Evolutionary conservation across 2,113 vertebrate genomes (phyloP).

Genomic region (Prionailurus bengalensis): DNA sequence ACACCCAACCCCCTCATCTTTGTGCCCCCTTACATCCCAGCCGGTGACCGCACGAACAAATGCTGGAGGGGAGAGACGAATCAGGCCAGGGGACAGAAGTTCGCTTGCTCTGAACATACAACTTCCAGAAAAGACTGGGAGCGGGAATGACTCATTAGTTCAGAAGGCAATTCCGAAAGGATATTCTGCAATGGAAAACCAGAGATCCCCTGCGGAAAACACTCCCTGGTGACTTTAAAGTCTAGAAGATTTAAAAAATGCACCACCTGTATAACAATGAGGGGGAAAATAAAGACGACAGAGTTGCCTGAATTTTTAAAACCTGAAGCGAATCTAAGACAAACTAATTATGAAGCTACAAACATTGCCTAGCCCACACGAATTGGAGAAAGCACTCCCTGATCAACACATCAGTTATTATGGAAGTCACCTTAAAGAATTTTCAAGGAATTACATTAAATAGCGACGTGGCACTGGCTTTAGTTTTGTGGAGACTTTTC

Average conservation of each 20-base stretch:
- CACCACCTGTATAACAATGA: neutral
- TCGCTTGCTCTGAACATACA: neutral
- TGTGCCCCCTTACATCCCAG: neutral
- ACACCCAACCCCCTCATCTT: neutral
- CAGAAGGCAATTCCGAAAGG: neutral
- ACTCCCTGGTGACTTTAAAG: neutral
- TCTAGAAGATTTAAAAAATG: neutral
- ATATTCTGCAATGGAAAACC: conserved; percentile 29
- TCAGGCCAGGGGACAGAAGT: neutral
- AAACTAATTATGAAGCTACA: neutral
- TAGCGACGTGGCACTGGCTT: neutral
- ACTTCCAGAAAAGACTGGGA: neutral
- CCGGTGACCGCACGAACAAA: neutral
- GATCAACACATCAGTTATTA: neutral
- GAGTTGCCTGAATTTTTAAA: conserved; percentile 38
- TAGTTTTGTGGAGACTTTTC: neutral
- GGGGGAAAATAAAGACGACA: neutral
- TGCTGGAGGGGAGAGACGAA: neutral
- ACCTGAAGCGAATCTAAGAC: neutral
- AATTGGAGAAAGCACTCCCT: neutral
- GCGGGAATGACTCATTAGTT: neutral
- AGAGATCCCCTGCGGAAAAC: neutral
- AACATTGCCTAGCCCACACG: neutral
- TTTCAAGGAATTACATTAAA: neutral
- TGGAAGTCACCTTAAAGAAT: neutral